Evolutionary conservation across 2,797 vertebrate species (phyloP), one percentile per base, ranked within the genome.

Genomic region (Atherinosoma microstoma): DNA sequence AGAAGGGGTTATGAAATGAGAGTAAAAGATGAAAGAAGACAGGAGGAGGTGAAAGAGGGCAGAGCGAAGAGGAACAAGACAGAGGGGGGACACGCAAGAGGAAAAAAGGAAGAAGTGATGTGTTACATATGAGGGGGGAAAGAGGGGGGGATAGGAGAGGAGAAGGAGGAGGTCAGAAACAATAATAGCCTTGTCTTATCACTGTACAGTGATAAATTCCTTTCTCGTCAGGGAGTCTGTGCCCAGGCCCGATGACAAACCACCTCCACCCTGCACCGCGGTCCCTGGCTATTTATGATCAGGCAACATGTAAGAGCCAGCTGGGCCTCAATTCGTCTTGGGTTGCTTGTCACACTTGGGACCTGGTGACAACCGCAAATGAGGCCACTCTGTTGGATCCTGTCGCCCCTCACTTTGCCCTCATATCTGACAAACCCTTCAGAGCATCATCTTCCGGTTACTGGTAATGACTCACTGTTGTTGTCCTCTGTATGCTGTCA

Each of bases 101-200:
- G 13, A 38, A 47, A 71, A 85, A 82, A 80, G 54, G 64, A 80
- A 71, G 58, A 81, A 70, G 74, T 77, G 72, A 85, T 79, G 67
- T 84, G 84, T 76, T 82, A 74, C 77, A 78, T 57, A 36, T 45
- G 47, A 61, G 59, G 24, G 63, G 29, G 53, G 58, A 42, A 42
- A 22, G 71, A 57, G 65, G 27, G 73, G 29, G 58, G 70, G 64
- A 70, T 42, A 38, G 67, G 45, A 42, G 58, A 77, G 73, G 70
- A 78, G 49, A 0, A 64, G 67, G 66, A 79, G 81, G 83, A 83
- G 85, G 87, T 84, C 87, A 87, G 89, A 78, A 88, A 86, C 89
- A 89, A 93, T 93, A 93, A 93, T 92, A 91, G 91, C 89, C 91
- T 89, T 89, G 91, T 91, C 91, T 89, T 90, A 88, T 91, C 87